Evolutionary conservation across 2,888 invertebrate species (phyloP), one percentile per base, ranked within the genome.

Genomic region (Ganaspis brasiliensis): DNA sequence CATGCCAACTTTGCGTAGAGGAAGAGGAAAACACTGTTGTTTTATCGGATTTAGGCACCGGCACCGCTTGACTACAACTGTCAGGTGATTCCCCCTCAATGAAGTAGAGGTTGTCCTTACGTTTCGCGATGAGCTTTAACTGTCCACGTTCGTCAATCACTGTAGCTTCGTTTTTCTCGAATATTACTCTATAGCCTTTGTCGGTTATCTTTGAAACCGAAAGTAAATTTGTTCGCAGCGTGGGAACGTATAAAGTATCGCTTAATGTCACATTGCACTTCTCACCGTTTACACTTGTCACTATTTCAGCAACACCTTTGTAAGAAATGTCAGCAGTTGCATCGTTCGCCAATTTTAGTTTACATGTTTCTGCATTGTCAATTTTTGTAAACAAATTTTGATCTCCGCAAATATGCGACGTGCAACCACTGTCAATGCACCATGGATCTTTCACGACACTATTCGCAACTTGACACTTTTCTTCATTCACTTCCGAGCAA

Each of bases 261-360:
- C 61, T 12, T 12, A 76, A 16, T 9, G 71, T 56, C 14, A 77
- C 45, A 8, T 26, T 37, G 52, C 35, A 14, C 1, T 63, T 52
- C 10, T 37, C 26, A 21, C 73, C 78, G 24, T 8, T 35, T 10
- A 71, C 40, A 10, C 10, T 16, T 10, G 75, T 72, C 56, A 63
- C 31, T 16, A 78, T 61, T 26, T 2, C 57, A 40, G 37, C 77
- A 10, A 49, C 57, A 26, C 77, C 77, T 74, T 74, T 74, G 40
- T 12, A 40, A 40, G 6, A 8, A 4, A 81, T 75, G 10, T 76
- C 72, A 16, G 78, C 73, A 24, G 79, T 78, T 1, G 73, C 63
- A 40, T 67, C 76, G n/a, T 74, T 78, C 14, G 79, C 78, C 10
- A 79, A 61, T 35, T 79, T 79, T 14, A 81, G 26, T 71, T 81